Conservation (phyloP, 2,113 vertebrate genomes). For the Bettongia penicillata region DNA sequence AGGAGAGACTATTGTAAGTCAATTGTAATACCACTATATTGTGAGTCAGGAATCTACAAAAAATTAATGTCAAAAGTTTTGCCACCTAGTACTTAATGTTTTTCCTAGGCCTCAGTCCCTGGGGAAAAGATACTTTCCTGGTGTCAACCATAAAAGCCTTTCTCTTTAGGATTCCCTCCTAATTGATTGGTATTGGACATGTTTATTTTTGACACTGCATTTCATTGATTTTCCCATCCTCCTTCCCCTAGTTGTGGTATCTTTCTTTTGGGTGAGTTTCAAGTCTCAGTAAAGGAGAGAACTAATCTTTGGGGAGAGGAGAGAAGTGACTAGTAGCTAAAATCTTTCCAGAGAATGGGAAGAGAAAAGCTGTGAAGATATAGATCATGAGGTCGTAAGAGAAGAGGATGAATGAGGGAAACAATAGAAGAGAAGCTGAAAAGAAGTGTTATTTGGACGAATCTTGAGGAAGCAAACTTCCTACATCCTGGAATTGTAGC, state of each 20-base stretch:
- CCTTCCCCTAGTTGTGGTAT: not conserved
- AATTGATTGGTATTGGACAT: not conserved
- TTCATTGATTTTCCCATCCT: not conserved
- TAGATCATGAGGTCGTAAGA: not conserved
- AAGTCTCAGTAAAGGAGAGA: not conserved
- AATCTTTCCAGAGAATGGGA: not conserved
- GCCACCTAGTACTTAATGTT: not conserved
- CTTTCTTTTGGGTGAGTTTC: not conserved
- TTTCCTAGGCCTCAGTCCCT: not conserved
- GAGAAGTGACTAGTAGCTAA: not conserved
- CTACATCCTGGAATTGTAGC: not conserved
- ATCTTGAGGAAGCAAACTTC: not conserved
- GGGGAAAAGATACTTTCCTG: too few species aligned
- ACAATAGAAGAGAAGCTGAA: not conserved
- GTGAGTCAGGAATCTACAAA: not conserved
- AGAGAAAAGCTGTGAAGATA: not conserved
- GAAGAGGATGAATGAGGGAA: not conserved
- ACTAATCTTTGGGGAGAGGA: not conserved
- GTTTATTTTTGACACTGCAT: not conserved
- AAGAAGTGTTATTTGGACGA: not conserved
- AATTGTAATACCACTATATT: not conserved
- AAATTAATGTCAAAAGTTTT: not conserved
- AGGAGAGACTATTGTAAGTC: not conserved
- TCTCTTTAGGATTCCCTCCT: not conserved
- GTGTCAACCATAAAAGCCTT: not conserved